Evolutionary conservation across 2,797 vertebrate species (phyloP).

Genomic region (Periophthalmus magnuspinnatus): DNA sequence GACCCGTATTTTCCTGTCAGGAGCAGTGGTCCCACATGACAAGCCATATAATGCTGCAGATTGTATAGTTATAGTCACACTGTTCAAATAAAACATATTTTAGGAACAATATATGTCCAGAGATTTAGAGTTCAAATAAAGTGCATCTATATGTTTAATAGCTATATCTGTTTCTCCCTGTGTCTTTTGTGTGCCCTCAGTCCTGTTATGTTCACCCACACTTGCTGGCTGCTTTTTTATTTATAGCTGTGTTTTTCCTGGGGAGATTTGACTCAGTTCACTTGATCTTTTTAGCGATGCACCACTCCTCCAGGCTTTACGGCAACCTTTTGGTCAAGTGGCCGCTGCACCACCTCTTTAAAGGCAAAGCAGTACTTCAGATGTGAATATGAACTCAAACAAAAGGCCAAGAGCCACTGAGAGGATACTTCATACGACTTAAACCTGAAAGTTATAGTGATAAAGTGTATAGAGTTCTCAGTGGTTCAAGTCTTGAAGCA

Average conservation of each 20-base stretch:
- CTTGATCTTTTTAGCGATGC: slow-evolving; percentile 41
- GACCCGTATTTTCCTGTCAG: too few relatives aligned
- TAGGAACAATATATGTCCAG: neutral
- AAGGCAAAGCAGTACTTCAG: slow-evolving; percentile 27
- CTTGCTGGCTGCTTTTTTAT: slow-evolving; percentile 27
- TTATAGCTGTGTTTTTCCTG: slow-evolving; percentile 40
- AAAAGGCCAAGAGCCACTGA: slow-evolving; percentile 21
- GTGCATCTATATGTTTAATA: neutral
- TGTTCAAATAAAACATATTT: neutral
- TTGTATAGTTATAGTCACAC: neutral
- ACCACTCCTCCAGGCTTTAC: slow-evolving; percentile 18
- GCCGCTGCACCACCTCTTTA: slow-evolving; percentile 29
- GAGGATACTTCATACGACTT: neutral
- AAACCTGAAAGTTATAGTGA: neutral
- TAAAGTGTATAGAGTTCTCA: neutral
- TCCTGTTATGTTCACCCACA: slow-evolving; percentile 33
- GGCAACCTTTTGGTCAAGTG: slow-evolving; percentile 39
- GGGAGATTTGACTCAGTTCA: slow-evolving; percentile 37
- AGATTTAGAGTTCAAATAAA: neutral
- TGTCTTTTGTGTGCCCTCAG: slow-evolving; percentile 15
- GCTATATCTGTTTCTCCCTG: slow-evolving; percentile 7
- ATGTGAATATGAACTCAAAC: neutral
- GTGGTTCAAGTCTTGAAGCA: neutral
- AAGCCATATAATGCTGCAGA: neutral
- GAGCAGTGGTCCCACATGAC: too few relatives aligned